These are phyloP conservation scores for Budorcas taxicolor DNA, from an alignment of 2,113 vertebrate genomes.

Conservation along the genomic window DNA sequence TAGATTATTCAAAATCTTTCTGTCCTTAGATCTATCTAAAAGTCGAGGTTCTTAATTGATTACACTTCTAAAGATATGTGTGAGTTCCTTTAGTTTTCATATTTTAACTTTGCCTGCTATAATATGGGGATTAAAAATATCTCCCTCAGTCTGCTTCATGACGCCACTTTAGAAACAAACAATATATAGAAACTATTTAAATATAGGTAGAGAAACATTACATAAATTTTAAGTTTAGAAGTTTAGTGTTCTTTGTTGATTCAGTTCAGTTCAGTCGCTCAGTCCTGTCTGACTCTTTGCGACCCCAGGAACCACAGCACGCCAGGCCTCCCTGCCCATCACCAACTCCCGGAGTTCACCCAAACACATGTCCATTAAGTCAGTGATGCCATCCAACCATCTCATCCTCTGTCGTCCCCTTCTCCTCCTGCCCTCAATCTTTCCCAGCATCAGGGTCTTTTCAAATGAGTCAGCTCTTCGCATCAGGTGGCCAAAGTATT, in stretches of 20 bases:
- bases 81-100: not conserved
- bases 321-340: not conserved
- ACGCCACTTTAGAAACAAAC: conserved; percentile 26
- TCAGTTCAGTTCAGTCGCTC: not conserved
- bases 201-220: not conserved
- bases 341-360: not conserved
- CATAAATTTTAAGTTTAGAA: not conserved
- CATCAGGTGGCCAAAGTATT: not conserved
- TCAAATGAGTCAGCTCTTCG: not conserved
- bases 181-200: not conserved
- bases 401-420: not conserved
- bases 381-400: not conserved
- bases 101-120: not conserved
- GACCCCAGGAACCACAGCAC: not conserved
- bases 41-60: not conserved
- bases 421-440: not conserved
- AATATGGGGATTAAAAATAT: not conserved
- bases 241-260: conserved; percentile 1
- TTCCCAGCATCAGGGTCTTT: not conserved
- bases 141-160: not conserved
- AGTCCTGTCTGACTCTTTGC: not conserved
- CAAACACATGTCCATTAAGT: not conserved
- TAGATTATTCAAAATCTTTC: not conserved
- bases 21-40: conserved; percentile 31
- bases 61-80: not conserved